Base-by-base conservation (phyloP, 2,797 vertebrate species). In the Nannoperca obscura region DNA sequence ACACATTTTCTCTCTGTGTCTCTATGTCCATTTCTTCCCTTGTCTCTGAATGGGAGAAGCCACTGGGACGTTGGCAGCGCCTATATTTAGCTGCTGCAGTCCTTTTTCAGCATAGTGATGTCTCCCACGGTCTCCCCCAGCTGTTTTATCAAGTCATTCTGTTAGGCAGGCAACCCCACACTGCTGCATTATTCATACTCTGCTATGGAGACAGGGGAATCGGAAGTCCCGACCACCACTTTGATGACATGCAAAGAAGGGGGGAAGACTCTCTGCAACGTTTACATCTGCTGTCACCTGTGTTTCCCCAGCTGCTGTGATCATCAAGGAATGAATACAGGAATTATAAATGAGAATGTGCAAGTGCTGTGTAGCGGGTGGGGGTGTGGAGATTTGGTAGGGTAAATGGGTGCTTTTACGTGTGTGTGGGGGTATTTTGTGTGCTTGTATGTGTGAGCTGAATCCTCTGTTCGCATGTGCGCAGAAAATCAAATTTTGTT, bases 131-230 rank as follows among this genome's bases (percentile, higher is more conserved):
- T 87, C 85, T 90, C 84, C 85, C 84, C 86, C 91, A 87, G 90
- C 90, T 91, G 87, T 92, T 93, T 86, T 82, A 86, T 91, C 86
- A 89, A 91, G 85, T 88, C 84, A 84, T 78, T 86, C 86, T 89
- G 79, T 86, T 87, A 89, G 84, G 82, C 77, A 92, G 93, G 90
- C 91, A 92, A 91, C 88, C 89, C 93, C 84, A 74, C 88, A 85
- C 77, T 86, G 77, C 89, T 94, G 88, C 89, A 94, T 94, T 92
- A 94, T 94, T 94, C 89, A 93, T 90, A 40, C 84, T 74, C 83
- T 81, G 92, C 86, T 87, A 88, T 85, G 62, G 91, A 94, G 89
- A 94, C 75, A 22, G 59, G 86, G 84, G 90, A 86, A 82, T 91
- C 76, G 86, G 90, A 92, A 92, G 90, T 93, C 90, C 92, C 89